Evolutionary conservation across 64 coral and sea anemone genomes (phyloP).

Genomic region (Anthopleura sola): DNA sequence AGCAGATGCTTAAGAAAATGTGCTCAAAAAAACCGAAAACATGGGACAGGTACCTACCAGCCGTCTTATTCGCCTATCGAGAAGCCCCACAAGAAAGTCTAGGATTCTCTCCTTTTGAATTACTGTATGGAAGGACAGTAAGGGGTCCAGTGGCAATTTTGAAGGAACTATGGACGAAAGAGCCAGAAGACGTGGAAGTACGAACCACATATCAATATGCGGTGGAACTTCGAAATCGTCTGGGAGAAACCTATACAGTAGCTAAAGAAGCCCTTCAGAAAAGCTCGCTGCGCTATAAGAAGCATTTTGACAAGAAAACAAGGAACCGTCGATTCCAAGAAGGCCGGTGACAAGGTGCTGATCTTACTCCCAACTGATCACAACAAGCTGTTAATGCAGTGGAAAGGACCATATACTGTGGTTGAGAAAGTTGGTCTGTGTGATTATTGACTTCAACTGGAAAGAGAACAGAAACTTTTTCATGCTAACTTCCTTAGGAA

Average conservation of each 20-base stretch:
- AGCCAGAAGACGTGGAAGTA: no score
- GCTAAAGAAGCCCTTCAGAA: not conserved
- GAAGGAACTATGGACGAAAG: conserved; percentile 47
- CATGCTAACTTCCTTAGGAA: conserved; percentile 51
- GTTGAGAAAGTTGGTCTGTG: not conserved
- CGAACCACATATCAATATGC: no score
- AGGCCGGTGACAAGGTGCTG: conserved; percentile 38
- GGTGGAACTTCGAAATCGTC: no score
- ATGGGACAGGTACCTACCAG: conserved; percentile 37
- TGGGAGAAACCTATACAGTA: no score
- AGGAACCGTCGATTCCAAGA: conserved; percentile 39
- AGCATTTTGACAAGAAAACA: conserved; percentile 46
- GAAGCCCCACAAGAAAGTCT: conserved; percentile 45
- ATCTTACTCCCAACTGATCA: conserved; percentile 43
- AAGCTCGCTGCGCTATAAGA: conserved; percentile 19
- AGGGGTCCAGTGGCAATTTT: conserved; percentile 43
- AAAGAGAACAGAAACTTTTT: conserved; percentile 8
- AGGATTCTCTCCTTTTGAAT: conserved; percentile 34
- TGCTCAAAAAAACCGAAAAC: conserved; percentile 10
- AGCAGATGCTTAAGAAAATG: conserved; percentile 19
- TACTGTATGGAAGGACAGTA: conserved; percentile 31
- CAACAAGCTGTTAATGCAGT: conserved; percentile 48
- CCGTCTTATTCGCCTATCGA: conserved; percentile 45
- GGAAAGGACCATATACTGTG: conserved; percentile 54
- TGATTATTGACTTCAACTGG: not conserved